Conservation (phyloP, 2,888 invertebrate genomes). For the Stenurella melanura region DNA sequence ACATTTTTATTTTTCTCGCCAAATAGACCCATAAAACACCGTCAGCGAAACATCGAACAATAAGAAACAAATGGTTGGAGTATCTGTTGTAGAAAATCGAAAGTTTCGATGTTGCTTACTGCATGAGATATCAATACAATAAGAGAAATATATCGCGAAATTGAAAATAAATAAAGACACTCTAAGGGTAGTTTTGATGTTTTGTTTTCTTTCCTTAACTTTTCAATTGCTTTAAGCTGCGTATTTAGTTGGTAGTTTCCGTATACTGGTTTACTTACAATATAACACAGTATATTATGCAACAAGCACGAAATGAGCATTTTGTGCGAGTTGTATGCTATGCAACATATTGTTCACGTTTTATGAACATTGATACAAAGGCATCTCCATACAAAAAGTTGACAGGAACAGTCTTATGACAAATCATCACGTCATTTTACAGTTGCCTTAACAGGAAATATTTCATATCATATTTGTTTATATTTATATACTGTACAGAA, state of each 20-base stretch:
- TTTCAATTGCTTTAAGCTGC: not conserved
- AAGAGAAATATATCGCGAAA: constrained; percentile 25
- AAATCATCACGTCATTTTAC: too few species aligned
- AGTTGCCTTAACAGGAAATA: too few species aligned
- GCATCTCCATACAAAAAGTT: too few species aligned
- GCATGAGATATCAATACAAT: constrained; percentile 19
- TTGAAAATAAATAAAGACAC: constrained; percentile 25
- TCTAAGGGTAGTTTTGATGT: not conserved
- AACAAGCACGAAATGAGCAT: too few species aligned
- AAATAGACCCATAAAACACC: constrained; percentile 21
- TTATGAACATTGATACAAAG: too few species aligned
- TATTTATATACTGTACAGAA: too few species aligned
- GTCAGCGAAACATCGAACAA: constrained; percentile 26
- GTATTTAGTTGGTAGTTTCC: not conserved
- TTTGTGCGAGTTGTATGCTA: too few species aligned
- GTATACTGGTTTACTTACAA: not conserved
- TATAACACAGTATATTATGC: too few species aligned
- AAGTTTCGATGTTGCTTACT: constrained; percentile 15
- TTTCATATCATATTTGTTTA: too few species aligned
- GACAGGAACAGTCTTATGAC: too few species aligned
- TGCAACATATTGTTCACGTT: too few species aligned
- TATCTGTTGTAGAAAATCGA: constrained; percentile 26
- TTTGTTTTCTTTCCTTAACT: not conserved
- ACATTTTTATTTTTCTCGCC: constrained; percentile 20
- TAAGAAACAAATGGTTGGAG: constrained; percentile 24